Conservation (phyloP, 2,797 vertebrate species). For the Botia almorhae region DNA sequence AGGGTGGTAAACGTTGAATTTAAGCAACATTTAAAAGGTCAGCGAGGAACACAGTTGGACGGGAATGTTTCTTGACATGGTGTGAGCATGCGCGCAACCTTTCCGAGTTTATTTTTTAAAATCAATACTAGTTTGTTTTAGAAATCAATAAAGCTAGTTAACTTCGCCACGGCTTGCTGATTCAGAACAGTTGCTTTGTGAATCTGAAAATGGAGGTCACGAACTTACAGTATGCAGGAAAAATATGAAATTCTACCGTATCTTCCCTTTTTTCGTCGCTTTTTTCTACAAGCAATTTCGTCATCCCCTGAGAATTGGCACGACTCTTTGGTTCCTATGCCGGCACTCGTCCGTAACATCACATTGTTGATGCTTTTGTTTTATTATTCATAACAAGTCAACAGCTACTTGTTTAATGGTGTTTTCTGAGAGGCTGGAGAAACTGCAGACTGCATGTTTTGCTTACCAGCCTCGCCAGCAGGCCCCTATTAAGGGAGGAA, state of each 20-base stretch:
- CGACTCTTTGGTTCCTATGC: conserved; percentile 18
- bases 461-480: conserved; percentile 26
- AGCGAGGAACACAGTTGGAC: conserved; percentile 16
- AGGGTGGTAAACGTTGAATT: conserved; percentile 2
- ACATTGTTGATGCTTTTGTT: conserved; percentile 35
- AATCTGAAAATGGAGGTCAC: conserved; percentile 49
- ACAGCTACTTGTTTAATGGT: conserved; percentile 48
- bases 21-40: conserved; percentile 27
- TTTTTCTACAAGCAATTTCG: conserved; percentile 15
- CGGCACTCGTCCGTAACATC: conserved; percentile 6
- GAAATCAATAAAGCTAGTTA: conserved; percentile 57
- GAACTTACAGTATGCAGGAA: conserved; percentile 24
- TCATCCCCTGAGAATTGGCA: conserved; percentile 29
- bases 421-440: conserved; percentile 22
- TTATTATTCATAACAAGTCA: conserved; percentile 49
- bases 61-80: conserved; percentile 2
- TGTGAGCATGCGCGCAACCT: conserved; percentile 4
- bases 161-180: conserved; percentile 25
- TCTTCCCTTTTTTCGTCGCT: background rate
- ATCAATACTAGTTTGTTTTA: conserved; percentile 31
- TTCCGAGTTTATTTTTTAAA: conserved; percentile 25
- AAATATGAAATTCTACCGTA: conserved; percentile 8
- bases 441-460: conserved; percentile 51
- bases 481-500: conserved; percentile 16
- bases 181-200: conserved; percentile 16